Percentiles rank a stretch among this genome's conserved stretches.
These are phyloP conservation scores for Limnephilus auricula DNA, from an alignment of 2,888 invertebrate species.

Conservation along the genomic window DNA sequence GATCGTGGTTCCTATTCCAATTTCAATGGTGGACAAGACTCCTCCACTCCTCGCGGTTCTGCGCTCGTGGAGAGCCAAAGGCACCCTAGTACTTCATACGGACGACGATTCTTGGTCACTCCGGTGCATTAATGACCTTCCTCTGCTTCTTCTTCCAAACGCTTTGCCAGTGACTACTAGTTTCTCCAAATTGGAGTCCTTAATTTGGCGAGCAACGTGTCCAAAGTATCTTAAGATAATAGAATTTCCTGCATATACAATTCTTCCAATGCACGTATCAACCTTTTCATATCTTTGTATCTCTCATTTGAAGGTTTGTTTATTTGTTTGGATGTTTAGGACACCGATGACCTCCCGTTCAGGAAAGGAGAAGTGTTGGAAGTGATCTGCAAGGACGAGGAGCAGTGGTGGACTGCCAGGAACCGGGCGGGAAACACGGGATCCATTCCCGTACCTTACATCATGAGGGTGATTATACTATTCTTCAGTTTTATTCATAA, in stretches of 20 bases:
- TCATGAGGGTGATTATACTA: slow-evolving; percentile 82
- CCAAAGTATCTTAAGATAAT: no score
- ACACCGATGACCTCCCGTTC: slow-evolving; percentile 97
- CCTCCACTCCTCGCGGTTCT: no score
- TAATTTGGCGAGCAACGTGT: no score
- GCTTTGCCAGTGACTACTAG: no score
- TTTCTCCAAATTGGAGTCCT: no score
- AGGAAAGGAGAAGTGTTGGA: slow-evolving; percentile 95
- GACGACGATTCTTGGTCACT: no score
- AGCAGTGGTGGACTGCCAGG: slow-evolving; percentile 99
- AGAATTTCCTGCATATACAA: neutral
- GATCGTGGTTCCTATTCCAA: no score
- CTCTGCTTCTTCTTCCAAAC: no score
- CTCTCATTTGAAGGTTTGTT: neutral
- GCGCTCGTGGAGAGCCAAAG: no score
- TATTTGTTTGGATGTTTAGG: slow-evolving; percentile 76
- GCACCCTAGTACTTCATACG: no score
- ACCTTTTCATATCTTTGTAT: neutral
- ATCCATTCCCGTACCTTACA: slow-evolving; percentile 97
- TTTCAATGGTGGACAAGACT: no score
- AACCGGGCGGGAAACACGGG: slow-evolving; percentile 92
- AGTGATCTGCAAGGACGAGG: slow-evolving; percentile 95
- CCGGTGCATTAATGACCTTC: no score
- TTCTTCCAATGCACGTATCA: neutral
- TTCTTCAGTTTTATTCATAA: neutral